A percentile compares a stretch with the other conserved stretches of the same genome.
These are phyloP conservation scores for Tetrax tetrax DNA, from an alignment of 2,113 vertebrate genomes.

Conservation along the genomic window DNA sequence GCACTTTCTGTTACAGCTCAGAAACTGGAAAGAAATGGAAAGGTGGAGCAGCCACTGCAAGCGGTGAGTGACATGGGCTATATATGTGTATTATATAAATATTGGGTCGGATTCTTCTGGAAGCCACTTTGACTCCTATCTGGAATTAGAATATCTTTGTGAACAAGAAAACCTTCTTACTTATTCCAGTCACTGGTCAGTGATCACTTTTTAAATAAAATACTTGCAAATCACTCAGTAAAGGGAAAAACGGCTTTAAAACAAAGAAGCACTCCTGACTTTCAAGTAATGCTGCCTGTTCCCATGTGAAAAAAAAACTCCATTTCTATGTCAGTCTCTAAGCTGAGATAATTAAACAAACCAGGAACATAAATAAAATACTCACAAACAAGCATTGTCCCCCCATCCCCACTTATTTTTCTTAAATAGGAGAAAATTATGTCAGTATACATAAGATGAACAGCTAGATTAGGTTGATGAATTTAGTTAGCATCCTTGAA, in stretches of 20 bases:
- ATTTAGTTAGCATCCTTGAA: background rate
- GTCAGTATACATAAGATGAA: background rate
- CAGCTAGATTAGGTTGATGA: background rate
- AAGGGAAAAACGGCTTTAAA: background rate
- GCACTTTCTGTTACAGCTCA: slow-evolving; percentile 43
- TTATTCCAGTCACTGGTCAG: background rate
- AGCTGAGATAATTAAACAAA: background rate
- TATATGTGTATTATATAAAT: slow-evolving; percentile 15
- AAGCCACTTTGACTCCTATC: background rate
- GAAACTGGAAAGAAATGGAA: background rate
- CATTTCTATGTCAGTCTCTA: background rate
- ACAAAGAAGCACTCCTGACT: background rate
- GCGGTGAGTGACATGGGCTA: slow-evolving; percentile 20
- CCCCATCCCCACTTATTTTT: background rate
- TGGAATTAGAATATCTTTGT: background rate
- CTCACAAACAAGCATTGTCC: background rate
- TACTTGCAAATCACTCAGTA: background rate
- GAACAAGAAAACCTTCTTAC: background rate
- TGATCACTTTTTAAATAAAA: background rate
- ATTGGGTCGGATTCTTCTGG: slow-evolving; percentile 9
- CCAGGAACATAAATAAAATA: background rate
- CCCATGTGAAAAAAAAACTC: background rate
- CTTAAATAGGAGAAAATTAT: background rate
- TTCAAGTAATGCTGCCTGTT: background rate
- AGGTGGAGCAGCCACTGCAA: background rate